A percentile compares a stretch with the other conserved stretches of the same genome.
These are phyloP conservation scores for Dinoponera quadriceps DNA, from an alignment of 1,140 invertebrate species.

Conservation along the genomic window DNA sequence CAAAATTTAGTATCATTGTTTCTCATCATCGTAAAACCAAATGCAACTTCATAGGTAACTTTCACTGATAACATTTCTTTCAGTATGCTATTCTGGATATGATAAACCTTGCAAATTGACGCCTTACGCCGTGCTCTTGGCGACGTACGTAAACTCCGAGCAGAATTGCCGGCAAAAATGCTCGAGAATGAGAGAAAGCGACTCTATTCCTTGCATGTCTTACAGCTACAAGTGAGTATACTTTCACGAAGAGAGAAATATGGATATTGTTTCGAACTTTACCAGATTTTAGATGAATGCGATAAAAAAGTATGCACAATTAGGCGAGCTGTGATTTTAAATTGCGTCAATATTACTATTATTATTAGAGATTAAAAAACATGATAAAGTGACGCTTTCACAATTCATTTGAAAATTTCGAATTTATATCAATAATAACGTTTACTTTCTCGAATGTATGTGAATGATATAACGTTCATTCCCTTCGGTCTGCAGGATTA, in stretches of 20 bases:
- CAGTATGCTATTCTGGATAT: conserved; percentile 91
- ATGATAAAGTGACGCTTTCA: not conserved
- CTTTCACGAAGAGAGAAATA: not conserved
- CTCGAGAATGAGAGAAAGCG: conserved; percentile 86
- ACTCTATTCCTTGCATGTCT: conserved; percentile 89
- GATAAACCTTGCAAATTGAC: conserved; percentile 89
- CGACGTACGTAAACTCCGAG: conserved; percentile 87
- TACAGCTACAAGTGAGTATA: conserved; percentile 88
- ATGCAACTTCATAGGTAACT: not conserved
- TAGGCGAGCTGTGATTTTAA: not conserved
- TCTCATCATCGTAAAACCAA: conserved; percentile 12
- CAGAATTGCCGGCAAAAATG: conserved; percentile 90
- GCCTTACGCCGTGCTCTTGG: conserved; percentile 88
- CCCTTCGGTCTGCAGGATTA: conserved; percentile 52
- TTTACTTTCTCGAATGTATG: too few relatives aligned
- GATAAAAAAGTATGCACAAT: not conserved
- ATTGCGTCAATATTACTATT: not conserved
- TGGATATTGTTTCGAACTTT: not conserved
- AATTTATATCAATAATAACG: too few relatives aligned
- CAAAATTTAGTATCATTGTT: too few relatives aligned
- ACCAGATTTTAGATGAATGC: not conserved
- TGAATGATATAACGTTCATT: not conserved
- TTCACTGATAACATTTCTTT: conserved; percentile 62
- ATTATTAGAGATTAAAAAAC: not conserved
- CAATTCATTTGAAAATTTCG: too few relatives aligned